Evolutionary conservation across 2,113 vertebrate species (phyloP).

Genomic region (Rallus limicola): DNA sequence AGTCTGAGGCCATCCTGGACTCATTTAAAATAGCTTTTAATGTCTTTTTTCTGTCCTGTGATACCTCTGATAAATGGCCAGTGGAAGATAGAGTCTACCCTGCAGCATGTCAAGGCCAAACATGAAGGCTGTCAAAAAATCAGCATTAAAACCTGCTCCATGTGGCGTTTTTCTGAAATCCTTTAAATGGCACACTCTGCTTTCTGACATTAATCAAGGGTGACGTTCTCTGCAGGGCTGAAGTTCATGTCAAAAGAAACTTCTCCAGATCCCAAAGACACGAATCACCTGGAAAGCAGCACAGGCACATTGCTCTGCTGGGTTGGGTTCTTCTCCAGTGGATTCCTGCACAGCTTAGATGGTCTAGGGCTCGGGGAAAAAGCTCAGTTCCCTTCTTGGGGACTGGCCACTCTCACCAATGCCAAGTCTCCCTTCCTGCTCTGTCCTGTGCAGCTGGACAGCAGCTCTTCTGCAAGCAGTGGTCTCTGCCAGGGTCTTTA

Average conservation of each 20-base stretch:
- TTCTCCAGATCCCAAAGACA: background rate
- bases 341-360: fast-evolving
- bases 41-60: background rate
- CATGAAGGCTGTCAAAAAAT: slow-evolving; percentile 51
- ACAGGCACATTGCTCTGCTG: background rate
- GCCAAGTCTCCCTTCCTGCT: fast-evolving
- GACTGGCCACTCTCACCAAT: background rate
- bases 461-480: background rate
- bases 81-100: background rate
- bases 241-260: slow-evolving; percentile 10
- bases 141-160: slow-evolving; percentile 3
- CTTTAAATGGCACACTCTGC: slow-evolving; percentile 8
- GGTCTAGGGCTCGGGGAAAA: fast-evolving
- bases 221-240: background rate
- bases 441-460: background rate
- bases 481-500: background rate
- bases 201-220: slow-evolving; percentile 50
- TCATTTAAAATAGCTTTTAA: slow-evolving; percentile 53
- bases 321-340: background rate
- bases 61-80: slow-evolving; percentile 40
- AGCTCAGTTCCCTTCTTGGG: background rate
- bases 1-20: slow-evolving; percentile 37
- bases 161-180: background rate
- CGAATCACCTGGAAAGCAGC: background rate
- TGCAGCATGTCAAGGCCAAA: slow-evolving; percentile 41